Base-by-base conservation (phyloP, 1,140 invertebrate species). In the Brachystomella parvula region DNA sequence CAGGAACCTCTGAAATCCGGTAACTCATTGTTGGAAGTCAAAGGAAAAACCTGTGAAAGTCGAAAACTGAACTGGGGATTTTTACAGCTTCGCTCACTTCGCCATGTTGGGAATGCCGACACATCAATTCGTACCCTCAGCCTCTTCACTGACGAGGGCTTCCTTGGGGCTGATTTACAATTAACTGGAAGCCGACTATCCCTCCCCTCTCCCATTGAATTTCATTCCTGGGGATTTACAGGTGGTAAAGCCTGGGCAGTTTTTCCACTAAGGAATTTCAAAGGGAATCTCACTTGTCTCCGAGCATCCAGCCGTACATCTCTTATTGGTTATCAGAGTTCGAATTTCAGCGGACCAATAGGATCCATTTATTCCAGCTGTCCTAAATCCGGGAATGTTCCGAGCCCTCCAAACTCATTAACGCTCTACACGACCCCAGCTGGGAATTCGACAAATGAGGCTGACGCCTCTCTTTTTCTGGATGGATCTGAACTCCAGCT, bases 21-120 rank as follows among this genome's bases (percentile, higher is more conserved):
- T 17, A n/a, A 12, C 12, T 31, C 26, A 3, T 9, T 19, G 3
- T 31, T 62, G 31, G 35, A 12, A 21, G 3, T 31, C 19, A 6
- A 28, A 21, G 60, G 60, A 39, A 47, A 44, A 12, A 44, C 39
- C 12, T 62, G 60, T 29, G 30, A 62, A 29, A 62, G 60, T 47
- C 30, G 30, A 12, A 3, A 39, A 17, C 19, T 62, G n/a, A 62
- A 62, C 24, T 39, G 30, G 33, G 2, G 2, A 19, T 62, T 44
- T 62, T 17, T 62, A 17, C 60, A 62, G 24, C 33, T 62, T 3
- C 26, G 24, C 3, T 62, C 60, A 12, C 3, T 62, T 2, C 30
- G 60, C 3, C 60, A 62, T 47, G 33, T 62, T 26, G 60, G 33
- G 3, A 39, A 28, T 24, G 2, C 21, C 9, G 26, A 62, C 31